Evolutionary conservation across 2,113 vertebrate genomes (phyloP).

Genomic region (Ammodytes marinus): DNA sequence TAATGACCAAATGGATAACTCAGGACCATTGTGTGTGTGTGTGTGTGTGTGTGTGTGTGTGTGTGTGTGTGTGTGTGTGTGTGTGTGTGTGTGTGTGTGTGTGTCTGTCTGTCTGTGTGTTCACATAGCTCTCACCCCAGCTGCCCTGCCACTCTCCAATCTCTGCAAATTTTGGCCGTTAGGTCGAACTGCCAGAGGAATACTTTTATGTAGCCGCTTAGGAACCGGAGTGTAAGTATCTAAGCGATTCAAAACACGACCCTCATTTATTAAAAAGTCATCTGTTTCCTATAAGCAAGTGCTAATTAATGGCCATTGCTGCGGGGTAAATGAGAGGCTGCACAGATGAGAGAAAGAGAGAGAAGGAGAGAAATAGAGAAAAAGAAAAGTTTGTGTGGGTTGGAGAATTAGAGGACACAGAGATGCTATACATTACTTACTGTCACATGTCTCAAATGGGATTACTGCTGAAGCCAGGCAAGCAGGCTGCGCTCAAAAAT

Average conservation of each 20-base stretch:
- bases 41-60: slow-evolving; percentile 37
- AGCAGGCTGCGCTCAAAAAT: slow-evolving; percentile 53
- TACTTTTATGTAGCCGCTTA: slow-evolving; percentile 75
- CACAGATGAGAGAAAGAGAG: slow-evolving; percentile 43
- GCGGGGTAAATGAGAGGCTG: slow-evolving; percentile 52
- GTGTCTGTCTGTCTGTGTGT: slow-evolving; percentile 45
- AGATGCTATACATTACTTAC: slow-evolving; percentile 55
- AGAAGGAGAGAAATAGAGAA: slow-evolving; percentile 9
- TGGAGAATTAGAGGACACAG: slow-evolving; percentile 60
- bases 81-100: slow-evolving; percentile 51
- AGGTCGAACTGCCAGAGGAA: slow-evolving; percentile 59
- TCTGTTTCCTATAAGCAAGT: slow-evolving; percentile 78
- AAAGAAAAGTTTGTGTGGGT: slow-evolving; percentile 52
- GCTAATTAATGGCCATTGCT: slow-evolving; percentile 76
- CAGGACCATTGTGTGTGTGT: slow-evolving; percentile 1
- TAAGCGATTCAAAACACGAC: slow-evolving; percentile 75
- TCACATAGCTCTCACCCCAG: slow-evolving; percentile 40
- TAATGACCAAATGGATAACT: slow-evolving; percentile 37
- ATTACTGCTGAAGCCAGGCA: slow-evolving; percentile 44
- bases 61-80: slow-evolving; percentile 48
- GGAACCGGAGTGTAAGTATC: slow-evolving; percentile 67
- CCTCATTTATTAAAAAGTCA: slow-evolving; percentile 80
- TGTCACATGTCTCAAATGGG: slow-evolving; percentile 59
- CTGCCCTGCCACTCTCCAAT: slow-evolving; percentile 67
- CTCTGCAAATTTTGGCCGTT: slow-evolving; percentile 57